A percentile compares a stretch with the other conserved stretches of the same genome.
Evolutionary conservation across 2,113 vertebrate species (phyloP).

Genomic region (Campylorhamphus procurvoides): DNA sequence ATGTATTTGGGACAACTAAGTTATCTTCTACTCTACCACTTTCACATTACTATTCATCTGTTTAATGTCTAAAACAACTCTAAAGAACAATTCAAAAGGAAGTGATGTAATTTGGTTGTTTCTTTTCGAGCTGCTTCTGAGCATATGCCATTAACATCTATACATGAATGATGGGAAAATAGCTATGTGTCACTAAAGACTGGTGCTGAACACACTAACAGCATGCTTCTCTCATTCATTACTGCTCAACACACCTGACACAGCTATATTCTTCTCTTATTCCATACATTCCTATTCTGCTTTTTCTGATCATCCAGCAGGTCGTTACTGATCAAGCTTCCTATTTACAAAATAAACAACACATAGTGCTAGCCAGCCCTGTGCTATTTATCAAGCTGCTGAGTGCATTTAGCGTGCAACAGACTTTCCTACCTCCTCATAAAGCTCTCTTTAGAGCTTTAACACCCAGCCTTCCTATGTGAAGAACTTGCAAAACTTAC

Average conservation of each 20-base stretch:
- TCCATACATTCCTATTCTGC: neutral
- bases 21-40: neutral
- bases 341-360: neutral
- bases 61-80: neutral
- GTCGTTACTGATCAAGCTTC: neutral
- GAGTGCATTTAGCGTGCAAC: neutral
- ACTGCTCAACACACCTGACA: neutral
- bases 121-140: neutral
- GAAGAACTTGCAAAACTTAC: neutral
- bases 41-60: neutral
- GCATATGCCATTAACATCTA: neutral
- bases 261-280: neutral
- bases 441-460: neutral
- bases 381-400: neutral
- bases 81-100: neutral
- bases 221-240: neutral
- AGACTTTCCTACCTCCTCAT: neutral
- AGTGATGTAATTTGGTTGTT: neutral
- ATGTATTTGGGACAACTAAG: neutral
- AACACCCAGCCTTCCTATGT: neutral
- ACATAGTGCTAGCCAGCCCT: neutral
- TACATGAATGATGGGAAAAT: neutral
- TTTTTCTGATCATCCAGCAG: neutral
- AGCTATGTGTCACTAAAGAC: neutral
- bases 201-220: neutral